Evolutionary conservation across 2,888 invertebrate genomes (phyloP).

Genomic region (Acronicta aceris): DNA sequence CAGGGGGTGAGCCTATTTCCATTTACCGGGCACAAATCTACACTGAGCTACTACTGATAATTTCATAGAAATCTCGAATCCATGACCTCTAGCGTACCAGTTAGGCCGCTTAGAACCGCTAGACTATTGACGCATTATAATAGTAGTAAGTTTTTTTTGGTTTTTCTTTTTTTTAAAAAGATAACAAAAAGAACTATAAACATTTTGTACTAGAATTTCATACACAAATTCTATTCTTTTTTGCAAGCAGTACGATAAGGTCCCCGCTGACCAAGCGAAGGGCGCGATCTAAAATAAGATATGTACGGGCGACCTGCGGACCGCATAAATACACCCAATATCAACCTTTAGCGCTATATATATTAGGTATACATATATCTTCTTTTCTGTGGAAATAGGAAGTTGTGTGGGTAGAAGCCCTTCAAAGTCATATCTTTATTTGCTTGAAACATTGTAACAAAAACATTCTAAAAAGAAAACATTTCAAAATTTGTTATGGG

Average conservation of each 20-base stretch:
- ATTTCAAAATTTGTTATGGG: neutral
- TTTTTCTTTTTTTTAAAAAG: too few species aligned
- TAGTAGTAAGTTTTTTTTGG: too few species aligned
- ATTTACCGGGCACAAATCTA: too few species aligned
- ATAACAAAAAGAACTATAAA: too few species aligned
- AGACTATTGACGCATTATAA: too few species aligned
- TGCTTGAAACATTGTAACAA: neutral
- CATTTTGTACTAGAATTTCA: too few species aligned
- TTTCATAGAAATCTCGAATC: too few species aligned
- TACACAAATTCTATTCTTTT: slow-evolving; percentile 35
- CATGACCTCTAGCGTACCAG: too few species aligned
- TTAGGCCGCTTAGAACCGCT: too few species aligned
- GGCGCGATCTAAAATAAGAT: slow-evolving; percentile 54
- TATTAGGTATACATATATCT: slow-evolving; percentile 11
- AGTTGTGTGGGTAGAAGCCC: slow-evolving; percentile 1
- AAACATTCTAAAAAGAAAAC: neutral
- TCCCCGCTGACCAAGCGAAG: slow-evolving; percentile 56
- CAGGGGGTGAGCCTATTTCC: too few species aligned
- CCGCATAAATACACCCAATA: slow-evolving; percentile 50
- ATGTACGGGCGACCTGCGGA: slow-evolving; percentile 45
- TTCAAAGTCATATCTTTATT: neutral
- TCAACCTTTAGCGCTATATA: slow-evolving; percentile 29
- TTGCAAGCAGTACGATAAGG: slow-evolving; percentile 65
- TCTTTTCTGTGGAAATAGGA: neutral
- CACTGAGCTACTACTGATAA: too few species aligned